Evolutionary conservation across 2,797 vertebrate species (phyloP), one percentile per base, ranked within the genome.

Genomic region (Holocentrus rufus): DNA sequence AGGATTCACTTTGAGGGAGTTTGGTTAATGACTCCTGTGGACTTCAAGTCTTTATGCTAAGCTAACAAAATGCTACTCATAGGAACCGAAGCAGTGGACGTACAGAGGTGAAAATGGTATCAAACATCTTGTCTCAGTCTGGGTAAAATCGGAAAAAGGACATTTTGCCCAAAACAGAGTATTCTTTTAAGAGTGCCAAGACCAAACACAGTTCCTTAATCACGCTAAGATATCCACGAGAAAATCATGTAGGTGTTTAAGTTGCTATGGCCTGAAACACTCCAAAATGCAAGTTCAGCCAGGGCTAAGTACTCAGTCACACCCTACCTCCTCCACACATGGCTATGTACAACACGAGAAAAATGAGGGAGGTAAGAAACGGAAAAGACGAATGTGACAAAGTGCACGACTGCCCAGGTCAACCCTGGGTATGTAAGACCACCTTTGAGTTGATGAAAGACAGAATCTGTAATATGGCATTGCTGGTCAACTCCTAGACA

Each of bases 391-490:
- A 46, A 46, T 46, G 44, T 46, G 44, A 46, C 44, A 46, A 17
- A 46, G 44, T 46, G 44, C 44, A 46, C 15, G 5, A 46, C 39
- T 25, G 54, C 69, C 52, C 56, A 25, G 52, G 23, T 13, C 7
- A 54, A 54, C 31, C 30, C 13, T 11, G 54, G 59, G 42, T 20
- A 60, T 46, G 23, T 10, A 65, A 63, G 67, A 61, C 69, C 0
- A 47, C 42, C 50, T 44, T 6, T 36, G 22, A 65, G 20, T 10
- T 46, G 1, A 22, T 72, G 1, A 81, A 76, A 74, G 77, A 80
- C 50, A 73, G 15, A 70, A 74, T 78, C 47, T 30, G 25, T 62
- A 9, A 54, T 58, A 67, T 74, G 77, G 68, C 57, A 66, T 42
- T 4, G 4, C 53, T 11, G 52, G 22, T 18, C 15, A 2, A 61